Conservation (phyloP, 2,113 vertebrate genomes). For the Oncorhynchus masou region DNA sequence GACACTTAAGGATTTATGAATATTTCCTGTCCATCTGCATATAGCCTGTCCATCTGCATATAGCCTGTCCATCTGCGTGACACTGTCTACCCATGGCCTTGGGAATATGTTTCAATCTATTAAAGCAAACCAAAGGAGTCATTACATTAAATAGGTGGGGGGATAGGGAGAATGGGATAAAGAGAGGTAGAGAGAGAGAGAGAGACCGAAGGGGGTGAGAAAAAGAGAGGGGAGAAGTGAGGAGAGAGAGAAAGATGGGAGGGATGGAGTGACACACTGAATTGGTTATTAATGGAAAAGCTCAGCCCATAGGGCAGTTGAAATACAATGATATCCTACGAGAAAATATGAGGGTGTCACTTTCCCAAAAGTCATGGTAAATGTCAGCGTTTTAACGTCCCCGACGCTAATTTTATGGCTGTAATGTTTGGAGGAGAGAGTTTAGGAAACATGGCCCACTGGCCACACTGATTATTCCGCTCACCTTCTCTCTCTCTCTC, state of each 20-base stretch:
- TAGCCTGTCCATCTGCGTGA: conserved; percentile 71
- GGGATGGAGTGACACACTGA: conserved; percentile 90
- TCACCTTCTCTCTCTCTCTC: conserved; percentile 96
- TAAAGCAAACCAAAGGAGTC: conserved; percentile 99
- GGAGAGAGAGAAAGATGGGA: conserved; percentile 36
- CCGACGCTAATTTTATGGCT: conserved; percentile 99
- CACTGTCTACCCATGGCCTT: conserved; percentile 90
- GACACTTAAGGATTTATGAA: conserved; percentile 99
- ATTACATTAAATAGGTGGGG: conserved; percentile 98
- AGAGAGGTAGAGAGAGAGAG: conserved; percentile 4
- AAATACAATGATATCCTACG: conserved; percentile 99
- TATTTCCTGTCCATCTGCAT: conserved; percentile 86
- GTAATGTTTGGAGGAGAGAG: conserved; percentile 98
- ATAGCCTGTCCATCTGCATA: conserved; percentile 69
- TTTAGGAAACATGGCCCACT: conserved; percentile 99
- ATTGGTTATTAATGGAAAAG: conserved; percentile 99
- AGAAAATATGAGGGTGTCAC: conserved; percentile 99
- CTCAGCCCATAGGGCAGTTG: conserved; percentile 99
- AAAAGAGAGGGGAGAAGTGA: conserved; percentile 60
- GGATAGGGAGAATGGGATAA: conserved; percentile 4
- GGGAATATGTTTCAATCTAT: conserved; percentile 99
- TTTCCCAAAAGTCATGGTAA: conserved; percentile 99
- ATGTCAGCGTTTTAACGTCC: conserved; percentile 99
- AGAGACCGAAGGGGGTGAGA: conserved; percentile 23
- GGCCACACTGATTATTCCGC: conserved; percentile 99